A percentile compares a stretch with the other conserved stretches of the same genome.
These are phyloP conservation scores for human (Homo sapiens) DNA, from an alignment of 2,113 vertebrate species.

Conservation along the genomic window GRCh38 chr13:101517501-101518000, in stretches of 20 bases:
- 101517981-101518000: neutral
- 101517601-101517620: neutral
- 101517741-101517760: neutral
- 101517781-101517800: neutral
- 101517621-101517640: neutral
- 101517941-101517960: neutral
- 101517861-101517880: neutral
- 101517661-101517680: neutral
- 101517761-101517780: neutral
- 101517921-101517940: neutral
- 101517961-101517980: neutral
- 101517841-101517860: neutral
- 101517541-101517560: neutral
- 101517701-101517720: neutral
- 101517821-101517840: neutral
- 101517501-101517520: neutral
- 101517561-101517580: neutral
- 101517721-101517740: neutral
- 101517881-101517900: fast-evolving
- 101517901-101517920: fast-evolving
- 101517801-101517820: neutral
- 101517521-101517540: too few species aligned
- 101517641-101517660: neutral
- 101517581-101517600: neutral
- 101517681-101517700: neutral